These are phyloP conservation scores for Planiliza haematocheilus DNA, from an alignment of 2,113 vertebrate species.

Conservation along the genomic window DNA sequence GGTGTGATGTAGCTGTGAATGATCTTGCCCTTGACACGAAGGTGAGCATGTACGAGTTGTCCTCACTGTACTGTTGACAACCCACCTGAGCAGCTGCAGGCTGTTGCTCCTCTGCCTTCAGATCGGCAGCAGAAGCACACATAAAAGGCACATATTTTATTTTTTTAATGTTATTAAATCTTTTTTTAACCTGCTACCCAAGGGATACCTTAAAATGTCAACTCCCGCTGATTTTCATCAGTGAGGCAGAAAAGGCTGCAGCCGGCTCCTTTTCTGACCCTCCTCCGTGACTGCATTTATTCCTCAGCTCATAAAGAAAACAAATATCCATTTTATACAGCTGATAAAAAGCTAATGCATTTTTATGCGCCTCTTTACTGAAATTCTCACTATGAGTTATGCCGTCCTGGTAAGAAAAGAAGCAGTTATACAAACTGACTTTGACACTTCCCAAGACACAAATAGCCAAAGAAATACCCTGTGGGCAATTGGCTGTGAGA, in stretches of 20 bases:
- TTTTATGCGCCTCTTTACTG: conserved; percentile 23
- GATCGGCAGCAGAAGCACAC: not conserved
- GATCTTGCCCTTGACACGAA: conserved; percentile 76
- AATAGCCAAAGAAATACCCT: conserved; percentile 50
- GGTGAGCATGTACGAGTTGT: conserved; percentile 67
- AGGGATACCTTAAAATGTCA: conserved; percentile 4
- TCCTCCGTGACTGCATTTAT: not conserved
- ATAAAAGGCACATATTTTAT: no score
- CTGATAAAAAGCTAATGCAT: conserved; percentile 22
- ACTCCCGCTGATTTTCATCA: conserved; percentile 9
- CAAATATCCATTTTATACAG: conserved; percentile 6
- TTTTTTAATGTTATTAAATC: no score
- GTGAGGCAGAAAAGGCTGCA: conserved; percentile 8
- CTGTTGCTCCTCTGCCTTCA: conserved; percentile 26
- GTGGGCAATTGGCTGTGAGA: conserved; percentile 57
- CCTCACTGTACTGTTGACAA: conserved; percentile 58
- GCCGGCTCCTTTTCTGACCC: conserved; percentile 16
- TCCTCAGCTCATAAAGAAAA: conserved; percentile 42
- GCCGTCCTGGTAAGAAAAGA: conserved; percentile 25
- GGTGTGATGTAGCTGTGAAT: conserved; percentile 71
- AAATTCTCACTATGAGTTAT: not conserved
- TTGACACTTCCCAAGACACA: conserved; percentile 51
- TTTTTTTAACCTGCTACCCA: not conserved
- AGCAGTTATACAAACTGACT: conserved; percentile 39
- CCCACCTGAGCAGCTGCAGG: conserved; percentile 46